Evolutionary conservation across 1,140 invertebrate species (phyloP).

Genomic region (Tribolium castaneum): DNA sequence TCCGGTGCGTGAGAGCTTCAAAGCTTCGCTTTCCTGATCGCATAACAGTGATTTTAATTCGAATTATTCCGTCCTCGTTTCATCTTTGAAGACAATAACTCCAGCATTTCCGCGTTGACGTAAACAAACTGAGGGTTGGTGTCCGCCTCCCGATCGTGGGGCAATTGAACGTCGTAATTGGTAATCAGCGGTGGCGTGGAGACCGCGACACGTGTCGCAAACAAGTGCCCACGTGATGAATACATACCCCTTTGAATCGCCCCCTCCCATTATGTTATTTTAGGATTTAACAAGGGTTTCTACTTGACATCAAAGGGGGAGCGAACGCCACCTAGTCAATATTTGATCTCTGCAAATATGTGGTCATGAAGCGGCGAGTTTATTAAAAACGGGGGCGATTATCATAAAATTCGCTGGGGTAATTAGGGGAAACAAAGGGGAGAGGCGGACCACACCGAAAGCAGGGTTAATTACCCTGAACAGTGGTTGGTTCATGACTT

Average conservation of each 20-base stretch:
- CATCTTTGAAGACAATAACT: background rate
- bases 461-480: conserved; percentile 59
- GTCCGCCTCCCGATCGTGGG: conserved; percentile 42
- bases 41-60: conserved; percentile 62
- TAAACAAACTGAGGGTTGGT: conserved; percentile 26
- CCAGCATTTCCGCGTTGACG: conserved; percentile 28
- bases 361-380: conserved; percentile 8
- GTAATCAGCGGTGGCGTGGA: conserved; percentile 55
- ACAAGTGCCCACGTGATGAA: conserved; percentile 56
- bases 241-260: conserved; percentile 44
- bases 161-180: conserved; percentile 59
- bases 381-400: conserved; percentile 30
- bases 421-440: conserved; percentile 30
- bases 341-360: conserved; percentile 32
- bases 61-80: conserved; percentile 57
- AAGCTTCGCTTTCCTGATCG: conserved; percentile 57
- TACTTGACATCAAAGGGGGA: conserved; percentile 48
- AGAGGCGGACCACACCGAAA: conserved; percentile 47
- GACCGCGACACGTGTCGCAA: conserved; percentile 56
- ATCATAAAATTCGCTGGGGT: conserved; percentile 4
- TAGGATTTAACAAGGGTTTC: conserved; percentile 50
- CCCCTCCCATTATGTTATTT: conserved; percentile 50
- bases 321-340: conserved; percentile 38
- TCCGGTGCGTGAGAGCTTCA: conserved; percentile 60
- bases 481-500: conserved; percentile 57